These are phyloP conservation scores for Lasioglossum oenotherae DNA, from an alignment of 2,888 invertebrate genomes.

Conservation along the genomic window DNA sequence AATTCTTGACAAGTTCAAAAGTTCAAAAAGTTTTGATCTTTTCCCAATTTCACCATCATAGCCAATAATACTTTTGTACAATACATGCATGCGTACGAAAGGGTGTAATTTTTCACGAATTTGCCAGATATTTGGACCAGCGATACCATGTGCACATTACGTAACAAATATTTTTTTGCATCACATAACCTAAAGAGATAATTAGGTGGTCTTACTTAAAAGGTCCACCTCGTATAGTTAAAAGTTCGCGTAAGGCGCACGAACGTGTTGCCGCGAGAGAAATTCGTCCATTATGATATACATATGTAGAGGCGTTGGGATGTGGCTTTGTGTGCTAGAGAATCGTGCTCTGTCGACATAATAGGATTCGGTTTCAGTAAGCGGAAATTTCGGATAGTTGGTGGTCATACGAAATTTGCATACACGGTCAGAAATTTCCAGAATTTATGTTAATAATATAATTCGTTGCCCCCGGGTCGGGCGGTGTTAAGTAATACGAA, in stretches of 20 bases:
- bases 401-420: slow-evolving; percentile 53
- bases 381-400: slow-evolving; percentile 59
- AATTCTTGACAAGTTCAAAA: too few relatives aligned
- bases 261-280: neutral
- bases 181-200: too few relatives aligned
- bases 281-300: slow-evolving; percentile 35
- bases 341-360: slow-evolving; percentile 41
- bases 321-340: slow-evolving; percentile 34
- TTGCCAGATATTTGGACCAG: too few relatives aligned
- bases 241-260: slow-evolving; percentile 24
- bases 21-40: too few relatives aligned
- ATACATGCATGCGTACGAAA: too few relatives aligned
- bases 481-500: slow-evolving; percentile 40
- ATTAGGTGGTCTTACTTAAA: too few relatives aligned
- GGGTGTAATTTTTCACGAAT: too few relatives aligned
- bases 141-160: too few relatives aligned
- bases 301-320: slow-evolving; percentile 20
- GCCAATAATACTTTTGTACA: too few relatives aligned
- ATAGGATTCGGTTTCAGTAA: slow-evolving; percentile 58
- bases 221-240: neutral
- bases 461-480: slow-evolving; percentile 28
- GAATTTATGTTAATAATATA: slow-evolving; percentile 59
- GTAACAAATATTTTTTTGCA: too few relatives aligned
- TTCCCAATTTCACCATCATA: too few relatives aligned
- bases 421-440: slow-evolving; percentile 39